Base-by-base conservation (phyloP, 2,888 invertebrate genomes). In the Steinernema scapterisci region DNA sequence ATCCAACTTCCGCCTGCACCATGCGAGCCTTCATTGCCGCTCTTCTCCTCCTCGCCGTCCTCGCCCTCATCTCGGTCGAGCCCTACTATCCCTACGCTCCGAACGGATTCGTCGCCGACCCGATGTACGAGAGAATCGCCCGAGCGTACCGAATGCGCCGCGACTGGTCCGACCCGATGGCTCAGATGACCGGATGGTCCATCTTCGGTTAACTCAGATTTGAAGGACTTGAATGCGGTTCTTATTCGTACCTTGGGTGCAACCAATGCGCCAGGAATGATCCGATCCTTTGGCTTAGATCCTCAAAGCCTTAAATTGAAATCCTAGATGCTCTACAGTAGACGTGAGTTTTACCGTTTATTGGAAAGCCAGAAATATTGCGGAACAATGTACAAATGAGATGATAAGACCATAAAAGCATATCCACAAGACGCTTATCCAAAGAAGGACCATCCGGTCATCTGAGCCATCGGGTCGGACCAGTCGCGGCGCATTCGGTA, bases 401-500 rank as follows among this genome's bases (percentile, higher is more conserved):
- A n/a, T n/a, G n/a, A n/a, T n/a, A n/a, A n/a, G n/a, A n/a, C n/a
- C n/a, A n/a, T n/a, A n/a, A n/a, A n/a, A n/a, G n/a, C n/a, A n/a
- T n/a, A n/a, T n/a, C n/a, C n/a, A n/a, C n/a, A n/a, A n/a, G n/a
- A n/a, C n/a, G 54, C 23, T 54, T 25, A 54, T 54, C 21, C 54
- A 27, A 25, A 63, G 63, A 63, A 16, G 63, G 63, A 63, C 63
- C 63, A 63, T 27, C 63, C 63, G 63, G 63, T 63, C 63, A 63
- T 63, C 63, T 63, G 63, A 16, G 63, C 63, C 25, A 25, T 25
- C 13, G 63, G 63, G 63, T 63, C 63, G 63, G 63, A 63, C 63
- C 63, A 63, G 63, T 63, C 63, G 38, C 63, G 63, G 63, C 63
- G 63, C 63, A 63, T 25, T 27, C 63, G 27, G 63, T 48, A 48